These are phyloP conservation scores for Hypocryptadius cinnamomeus DNA, from an alignment of 2,113 vertebrate species.

Conservation along the genomic window DNA sequence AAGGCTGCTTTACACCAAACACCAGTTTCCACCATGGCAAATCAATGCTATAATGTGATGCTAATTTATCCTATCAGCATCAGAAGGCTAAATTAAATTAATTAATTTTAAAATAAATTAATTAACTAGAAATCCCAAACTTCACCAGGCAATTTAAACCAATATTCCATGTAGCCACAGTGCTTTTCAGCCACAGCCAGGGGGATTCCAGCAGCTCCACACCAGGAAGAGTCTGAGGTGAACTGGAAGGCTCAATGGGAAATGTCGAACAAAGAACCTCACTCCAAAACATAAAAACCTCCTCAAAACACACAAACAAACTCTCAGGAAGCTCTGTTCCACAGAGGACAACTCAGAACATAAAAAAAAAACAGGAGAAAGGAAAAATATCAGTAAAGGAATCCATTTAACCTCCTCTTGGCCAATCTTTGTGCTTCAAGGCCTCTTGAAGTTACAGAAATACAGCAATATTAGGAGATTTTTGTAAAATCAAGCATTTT, in stretches of 20 bases:
- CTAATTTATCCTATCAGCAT: not conserved
- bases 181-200: not conserved
- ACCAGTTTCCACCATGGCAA: not conserved
- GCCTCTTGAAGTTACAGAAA: not conserved
- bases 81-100: not conserved
- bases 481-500: not conserved
- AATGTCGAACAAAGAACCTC: not conserved
- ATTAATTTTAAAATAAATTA: not conserved
- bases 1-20: not conserved
- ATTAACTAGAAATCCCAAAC: not conserved
- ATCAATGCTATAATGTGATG: not conserved
- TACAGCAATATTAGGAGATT: not conserved
- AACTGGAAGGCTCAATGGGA: not conserved
- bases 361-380: rapidly evolving
- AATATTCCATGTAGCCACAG: not conserved
- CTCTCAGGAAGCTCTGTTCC: not conserved
- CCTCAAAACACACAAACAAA: not conserved
- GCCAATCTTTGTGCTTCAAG: not conserved
- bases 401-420: not conserved
- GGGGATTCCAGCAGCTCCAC: rapidly evolving
- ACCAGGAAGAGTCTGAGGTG: rapidly evolving
- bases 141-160: not conserved
- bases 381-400: not conserved
- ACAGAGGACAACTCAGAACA: not conserved
- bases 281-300: not conserved